Conservation (phyloP, 2,888 invertebrate species). For the Nematopogon swammerdamellus region DNA sequence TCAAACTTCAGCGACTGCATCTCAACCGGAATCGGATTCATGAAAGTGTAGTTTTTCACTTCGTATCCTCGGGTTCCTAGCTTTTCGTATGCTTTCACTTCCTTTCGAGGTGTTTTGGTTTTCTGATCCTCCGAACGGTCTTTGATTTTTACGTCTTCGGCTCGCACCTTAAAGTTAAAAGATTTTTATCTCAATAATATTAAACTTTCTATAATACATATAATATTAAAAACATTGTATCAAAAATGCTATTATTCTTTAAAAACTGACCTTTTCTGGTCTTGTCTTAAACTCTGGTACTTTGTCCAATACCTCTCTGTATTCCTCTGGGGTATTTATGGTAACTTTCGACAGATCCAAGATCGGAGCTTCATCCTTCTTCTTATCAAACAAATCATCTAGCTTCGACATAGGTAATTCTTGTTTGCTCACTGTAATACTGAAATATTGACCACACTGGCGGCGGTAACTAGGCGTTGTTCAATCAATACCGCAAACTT, state of each 20-base stretch:
- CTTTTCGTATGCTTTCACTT: slow-evolving; percentile 62
- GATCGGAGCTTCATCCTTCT: slow-evolving; percentile 80
- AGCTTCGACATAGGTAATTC: slow-evolving; percentile 56
- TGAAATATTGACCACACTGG: too few species aligned
- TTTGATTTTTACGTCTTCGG: slow-evolving; percentile 73
- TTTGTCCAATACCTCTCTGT: slow-evolving; percentile 76
- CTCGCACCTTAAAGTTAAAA: slow-evolving; percentile 56
- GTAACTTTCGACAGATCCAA: slow-evolving; percentile 80
- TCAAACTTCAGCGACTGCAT: slow-evolving; percentile 73
- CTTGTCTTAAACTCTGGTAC: slow-evolving; percentile 89
- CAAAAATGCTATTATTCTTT: too few species aligned
- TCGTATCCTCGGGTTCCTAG: slow-evolving; percentile 61
- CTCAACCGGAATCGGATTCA: slow-evolving; percentile 78
- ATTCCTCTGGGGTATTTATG: slow-evolving; percentile 78
- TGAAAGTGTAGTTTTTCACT: slow-evolving; percentile 50
- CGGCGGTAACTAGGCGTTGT: neutral
- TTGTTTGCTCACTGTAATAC: neutral
- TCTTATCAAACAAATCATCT: slow-evolving; percentile 81
- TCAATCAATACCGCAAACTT: too few species aligned
- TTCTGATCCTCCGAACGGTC: slow-evolving; percentile 67
- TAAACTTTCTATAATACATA: too few species aligned
- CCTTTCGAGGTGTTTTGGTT: slow-evolving; percentile 72
- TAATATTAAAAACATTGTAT: too few species aligned
- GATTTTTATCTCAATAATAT: too few species aligned
- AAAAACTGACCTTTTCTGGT: slow-evolving; percentile 77